Base-by-base conservation (phyloP, 2,888 invertebrate species). In the Idaea straminata region DNA sequence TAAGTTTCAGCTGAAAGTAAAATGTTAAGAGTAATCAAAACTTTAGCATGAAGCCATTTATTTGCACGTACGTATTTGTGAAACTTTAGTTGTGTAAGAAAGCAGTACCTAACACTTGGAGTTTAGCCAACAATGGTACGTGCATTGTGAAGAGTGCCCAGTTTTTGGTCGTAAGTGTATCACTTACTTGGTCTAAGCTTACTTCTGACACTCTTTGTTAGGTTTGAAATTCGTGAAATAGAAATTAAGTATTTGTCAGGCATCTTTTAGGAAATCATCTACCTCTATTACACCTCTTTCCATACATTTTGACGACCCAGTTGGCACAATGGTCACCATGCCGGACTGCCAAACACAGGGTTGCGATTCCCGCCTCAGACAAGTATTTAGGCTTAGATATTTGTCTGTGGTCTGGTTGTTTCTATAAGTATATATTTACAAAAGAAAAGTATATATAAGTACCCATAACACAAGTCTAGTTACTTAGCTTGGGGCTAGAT, bases 81-180 rank as follows among this genome's bases (percentile, higher is more conserved):
- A 74, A 74, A 69, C 67, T 73, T 69, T 67, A 69, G 64, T 75
- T 67, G 74, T 74, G 72, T 72, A 64, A 57, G 62, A 62, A 75
- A 74, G 71, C 67, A 66, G 81, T 79, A n/a, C n/a, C n/a, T n/a
- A 77, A 81, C 75, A 80, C 77, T 86, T 86, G 86, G 86, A 75
- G 0, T 57, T 5, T 58, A 36, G 82, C 85, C 86, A 86, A 80
- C 75, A 77, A 71, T 75, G 73, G 78, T 77, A 73, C 72, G 76
- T 76, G 77, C 75, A 76, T 71, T 74, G 76, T 74, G 71, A 79
- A 75, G 66, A 67, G 63, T 60, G 65, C 66, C 66, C 66, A 66
- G 66, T 63, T 67, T 70, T 65, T 62, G 64, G 57, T 61, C 67
- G 36, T 58, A 62, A 65, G 59, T 63, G 64, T 70, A 67, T 65